Evolutionary conservation across 2,797 vertebrate species (phyloP).

Genomic region (Dicrostonyx torquatus): DNA sequence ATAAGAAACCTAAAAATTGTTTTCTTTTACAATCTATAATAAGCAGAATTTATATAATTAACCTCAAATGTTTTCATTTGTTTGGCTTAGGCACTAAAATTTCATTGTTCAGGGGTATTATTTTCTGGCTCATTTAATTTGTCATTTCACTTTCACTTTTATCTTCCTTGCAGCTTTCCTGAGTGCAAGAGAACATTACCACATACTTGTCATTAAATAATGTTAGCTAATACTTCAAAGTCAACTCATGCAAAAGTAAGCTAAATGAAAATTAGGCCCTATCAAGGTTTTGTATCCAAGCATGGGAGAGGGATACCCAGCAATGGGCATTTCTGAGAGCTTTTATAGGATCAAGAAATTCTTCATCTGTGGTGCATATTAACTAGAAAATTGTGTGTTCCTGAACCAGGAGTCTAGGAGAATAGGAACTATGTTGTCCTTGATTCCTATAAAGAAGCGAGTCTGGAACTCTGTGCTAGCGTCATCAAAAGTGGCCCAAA

Average conservation of each 20-base stretch:
- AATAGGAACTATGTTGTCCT: not conserved
- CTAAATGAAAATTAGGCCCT: not conserved
- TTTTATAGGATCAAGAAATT: conserved; percentile 46
- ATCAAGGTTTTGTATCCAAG: not conserved
- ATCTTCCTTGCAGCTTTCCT: conserved; percentile 71
- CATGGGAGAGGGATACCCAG: not conserved
- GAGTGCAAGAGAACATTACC: conserved; percentile 53
- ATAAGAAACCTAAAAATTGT: conserved; percentile 68
- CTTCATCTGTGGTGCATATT: not conserved
- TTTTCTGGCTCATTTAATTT: conserved; percentile 72
- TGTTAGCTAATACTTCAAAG: conserved; percentile 71
- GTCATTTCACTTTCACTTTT: conserved; percentile 72
- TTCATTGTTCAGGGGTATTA: conserved; percentile 70
- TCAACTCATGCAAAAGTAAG: conserved; percentile 52
- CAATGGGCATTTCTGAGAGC: conserved; percentile 31
- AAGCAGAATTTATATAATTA: conserved; percentile 71
- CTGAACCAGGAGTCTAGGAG: not conserved
- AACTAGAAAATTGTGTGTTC: conserved; percentile 11
- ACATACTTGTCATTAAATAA: conserved; percentile 74
- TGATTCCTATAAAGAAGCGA: not conserved
- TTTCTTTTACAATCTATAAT: conserved; percentile 71
- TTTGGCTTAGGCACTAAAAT: conserved; percentile 54
- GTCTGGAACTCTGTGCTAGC: not conserved
- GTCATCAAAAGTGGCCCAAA: not conserved
- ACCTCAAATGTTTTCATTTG: conserved; percentile 59